These are phyloP conservation scores for Harmothoe impar DNA, from an alignment of 2,888 invertebrate genomes.

Conservation along the genomic window DNA sequence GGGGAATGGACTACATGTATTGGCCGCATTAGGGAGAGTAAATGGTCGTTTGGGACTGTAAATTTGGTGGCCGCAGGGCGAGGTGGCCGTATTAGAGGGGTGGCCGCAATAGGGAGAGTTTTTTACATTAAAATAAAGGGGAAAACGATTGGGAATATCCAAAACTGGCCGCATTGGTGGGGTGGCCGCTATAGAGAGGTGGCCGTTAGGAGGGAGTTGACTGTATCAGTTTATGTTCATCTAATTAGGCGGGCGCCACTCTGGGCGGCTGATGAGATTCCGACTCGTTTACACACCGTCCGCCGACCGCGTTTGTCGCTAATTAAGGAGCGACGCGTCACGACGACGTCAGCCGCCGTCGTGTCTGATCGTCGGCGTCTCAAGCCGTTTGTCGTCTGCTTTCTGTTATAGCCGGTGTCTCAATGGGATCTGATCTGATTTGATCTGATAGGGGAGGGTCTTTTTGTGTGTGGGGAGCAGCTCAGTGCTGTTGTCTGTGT, in stretches of 20 bases:
- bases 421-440: background rate
- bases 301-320: conserved; percentile 24
- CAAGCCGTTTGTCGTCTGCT: background rate
- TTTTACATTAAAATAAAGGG: too few species aligned
- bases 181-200: too few species aligned
- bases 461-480: background rate
- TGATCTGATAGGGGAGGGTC: background rate
- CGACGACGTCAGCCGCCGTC: background rate
- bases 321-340: conserved; percentile 45
- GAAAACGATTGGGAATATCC: too few species aligned
- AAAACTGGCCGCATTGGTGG: too few species aligned
- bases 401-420: background rate
- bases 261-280: background rate
- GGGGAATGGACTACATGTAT: too few species aligned
- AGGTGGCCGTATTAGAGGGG: too few species aligned
- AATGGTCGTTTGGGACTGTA: too few species aligned
- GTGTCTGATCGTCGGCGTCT: conserved; percentile 11
- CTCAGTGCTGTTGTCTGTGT: background rate
- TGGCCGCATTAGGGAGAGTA: too few species aligned
- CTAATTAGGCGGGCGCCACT: conserved; percentile 50
- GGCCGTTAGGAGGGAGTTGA: too few species aligned
- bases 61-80: too few species aligned
- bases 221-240: conserved; percentile 61
- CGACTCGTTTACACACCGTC: conserved; percentile 42
- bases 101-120: too few species aligned